Percentiles rank a stretch among this genome's conserved stretches.
phyloP scores from a whole-genome alignment of 2,113 vertebrate species.

The Litocranius walleri region DNA sequence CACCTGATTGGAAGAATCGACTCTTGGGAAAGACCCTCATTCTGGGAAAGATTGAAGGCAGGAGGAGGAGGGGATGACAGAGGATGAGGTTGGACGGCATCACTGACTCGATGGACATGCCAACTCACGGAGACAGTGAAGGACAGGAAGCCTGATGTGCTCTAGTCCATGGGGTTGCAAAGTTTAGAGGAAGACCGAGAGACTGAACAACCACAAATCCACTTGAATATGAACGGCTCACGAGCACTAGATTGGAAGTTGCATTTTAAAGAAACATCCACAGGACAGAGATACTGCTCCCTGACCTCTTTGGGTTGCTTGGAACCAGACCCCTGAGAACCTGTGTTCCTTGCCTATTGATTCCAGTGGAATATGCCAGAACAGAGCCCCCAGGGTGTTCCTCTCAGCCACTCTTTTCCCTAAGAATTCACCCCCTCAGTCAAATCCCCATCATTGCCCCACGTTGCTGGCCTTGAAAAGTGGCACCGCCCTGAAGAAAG shows the following conservation, averaged over 20 bases:
- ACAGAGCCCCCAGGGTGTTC: neutral
- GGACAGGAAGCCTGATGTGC: neutral
- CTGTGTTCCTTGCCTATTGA: neutral
- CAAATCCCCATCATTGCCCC: neutral
- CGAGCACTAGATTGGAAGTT: neutral
- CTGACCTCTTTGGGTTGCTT: neutral
- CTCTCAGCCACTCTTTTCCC: neutral
- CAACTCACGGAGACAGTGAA: neutral
- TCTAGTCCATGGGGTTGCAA: neutral
- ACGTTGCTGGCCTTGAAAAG: neutral
- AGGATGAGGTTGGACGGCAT: neutral
- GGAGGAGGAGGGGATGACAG: neutral
- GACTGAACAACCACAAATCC: neutral
- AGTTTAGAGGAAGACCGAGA: neutral
- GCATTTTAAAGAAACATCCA: neutral
- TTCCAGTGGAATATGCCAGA: neutral
- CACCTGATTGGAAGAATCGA: neutral
- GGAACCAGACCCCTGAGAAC: neutral
- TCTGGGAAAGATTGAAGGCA: neutral
- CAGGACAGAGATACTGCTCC: neutral
- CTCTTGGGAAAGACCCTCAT: neutral
- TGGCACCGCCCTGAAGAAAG: neutral
- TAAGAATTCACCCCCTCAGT: neutral
- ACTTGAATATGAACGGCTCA: neutral
- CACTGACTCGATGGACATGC: neutral